Evolutionary conservation across 2,797 vertebrate genomes (phyloP), one percentile per base, ranked within the genome.

Genomic region (Ammospiza maritima): DNA sequence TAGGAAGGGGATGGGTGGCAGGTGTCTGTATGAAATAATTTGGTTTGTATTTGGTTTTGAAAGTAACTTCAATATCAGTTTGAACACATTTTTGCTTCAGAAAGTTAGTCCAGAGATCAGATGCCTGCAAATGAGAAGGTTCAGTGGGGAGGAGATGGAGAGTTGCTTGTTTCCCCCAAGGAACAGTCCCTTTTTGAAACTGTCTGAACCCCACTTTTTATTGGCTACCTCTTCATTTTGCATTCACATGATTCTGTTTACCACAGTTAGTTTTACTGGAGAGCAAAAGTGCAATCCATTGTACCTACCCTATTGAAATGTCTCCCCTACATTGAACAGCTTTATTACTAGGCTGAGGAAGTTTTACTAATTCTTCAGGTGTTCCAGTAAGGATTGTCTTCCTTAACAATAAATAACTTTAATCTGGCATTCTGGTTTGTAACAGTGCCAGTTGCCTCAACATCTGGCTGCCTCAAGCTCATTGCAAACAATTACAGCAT

Each of bases 341-440:
- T 85, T 34, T 75, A 17, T 80, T 88, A 21, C 13, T 50, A 32
- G 67, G 19, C 8, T 70, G 64, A 50, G 45, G 16, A 29, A 54
- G 12, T 71, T 90, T 66, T 66, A 38, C 71, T 86, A 77, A 73
- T 82, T 93, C 61, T 85, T 95, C 17, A 87, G 71, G 80, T 90
- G 60, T 45, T 76, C 50, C 71, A 47, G 40, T 57, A 64, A 70
- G 60, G 45, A 66, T 61, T 85, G 42, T 73, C 56, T 89, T 93
- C 45, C 56, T 71, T 91, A 89, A 51, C 47, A 77, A 34, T 60
- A 85, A 84, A 17, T 94, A 72, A 64, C 51, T 70, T 79, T 72
- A 67, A 64, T 75, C 66, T 86, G 62, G 40, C 61, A 54, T 92
- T 84, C 56, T 54, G 67, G 45, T 72, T 92, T 96, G 64, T 89